phyloP scores from a whole-genome alignment of 2,888 invertebrate genomes.

The Agonopterix arenella region DNA sequence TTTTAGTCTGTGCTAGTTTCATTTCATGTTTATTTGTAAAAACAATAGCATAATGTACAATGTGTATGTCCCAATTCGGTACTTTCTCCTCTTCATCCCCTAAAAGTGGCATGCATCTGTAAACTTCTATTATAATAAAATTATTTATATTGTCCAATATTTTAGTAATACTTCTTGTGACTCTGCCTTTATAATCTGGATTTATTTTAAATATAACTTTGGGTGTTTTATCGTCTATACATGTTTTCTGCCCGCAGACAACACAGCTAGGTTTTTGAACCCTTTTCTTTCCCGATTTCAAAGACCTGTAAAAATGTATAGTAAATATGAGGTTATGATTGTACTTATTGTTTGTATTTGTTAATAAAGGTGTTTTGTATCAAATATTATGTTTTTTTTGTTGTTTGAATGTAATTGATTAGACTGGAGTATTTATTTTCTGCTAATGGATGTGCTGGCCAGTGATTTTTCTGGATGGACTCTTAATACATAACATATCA shows the following conservation, averaged over 20 bases:
- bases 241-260: slow-evolving; percentile 21
- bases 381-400: background rate
- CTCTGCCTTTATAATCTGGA: slow-evolving; percentile 11
- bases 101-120: slow-evolving; percentile 59
- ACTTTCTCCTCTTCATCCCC: slow-evolving; percentile 46
- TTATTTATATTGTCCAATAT: slow-evolving; percentile 23
- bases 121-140: slow-evolving; percentile 46
- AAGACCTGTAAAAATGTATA: slow-evolving; percentile 32
- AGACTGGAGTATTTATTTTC: no score
- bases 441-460: no score
- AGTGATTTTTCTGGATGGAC: no score
- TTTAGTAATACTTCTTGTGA: slow-evolving; percentile 42
- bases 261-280: slow-evolving; percentile 19
- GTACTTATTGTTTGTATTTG: slow-evolving; percentile 60
- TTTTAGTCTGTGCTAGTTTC: background rate
- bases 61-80: slow-evolving; percentile 55
- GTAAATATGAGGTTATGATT: slow-evolving; percentile 26
- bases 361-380: slow-evolving; percentile 37
- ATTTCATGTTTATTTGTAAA: slow-evolving; percentile 21
- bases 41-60: slow-evolving; percentile 46
- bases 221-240: slow-evolving; percentile 19
- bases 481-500: no score
- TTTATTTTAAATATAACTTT: slow-evolving; percentile 19
- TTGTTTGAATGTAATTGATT: no score
- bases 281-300: slow-evolving; percentile 21